Evolutionary conservation across 2,797 vertebrate genomes (phyloP).

Genomic region (Pempheris klunzingeri): DNA sequence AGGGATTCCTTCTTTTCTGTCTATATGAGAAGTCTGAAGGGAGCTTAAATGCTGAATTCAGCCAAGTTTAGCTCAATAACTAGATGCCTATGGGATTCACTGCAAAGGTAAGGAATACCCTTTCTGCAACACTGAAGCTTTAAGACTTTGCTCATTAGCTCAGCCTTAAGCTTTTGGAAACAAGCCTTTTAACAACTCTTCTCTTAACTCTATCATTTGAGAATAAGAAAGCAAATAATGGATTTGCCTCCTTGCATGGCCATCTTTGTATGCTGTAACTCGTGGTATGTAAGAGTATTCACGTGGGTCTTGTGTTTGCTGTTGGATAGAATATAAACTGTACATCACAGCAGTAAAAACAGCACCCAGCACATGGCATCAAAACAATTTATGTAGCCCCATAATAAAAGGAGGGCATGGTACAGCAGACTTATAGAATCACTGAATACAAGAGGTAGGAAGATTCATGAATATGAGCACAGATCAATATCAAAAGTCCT

Average conservation of each 20-base stretch:
- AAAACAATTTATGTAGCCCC: constrained; percentile 11
- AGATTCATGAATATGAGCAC: constrained; percentile 40
- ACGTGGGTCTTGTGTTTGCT: constrained; percentile 1
- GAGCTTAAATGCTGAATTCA: constrained; percentile 11
- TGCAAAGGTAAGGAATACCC: constrained; percentile 22
- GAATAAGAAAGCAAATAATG: constrained; percentile 5
- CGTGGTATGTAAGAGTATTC: background rate
- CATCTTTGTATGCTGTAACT: background rate
- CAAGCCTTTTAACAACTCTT: background rate
- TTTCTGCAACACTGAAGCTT: background rate
- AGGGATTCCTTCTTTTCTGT: constrained; percentile 4
- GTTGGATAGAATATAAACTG: background rate
- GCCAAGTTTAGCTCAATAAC: constrained; percentile 6
- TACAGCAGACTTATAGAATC: constrained; percentile 11
- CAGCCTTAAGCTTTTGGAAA: background rate
- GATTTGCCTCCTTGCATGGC: background rate
- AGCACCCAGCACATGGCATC: background rate
- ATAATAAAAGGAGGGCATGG: constrained; percentile 8
- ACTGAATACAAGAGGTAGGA: background rate
- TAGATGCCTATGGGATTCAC: constrained; percentile 11
- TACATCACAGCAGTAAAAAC: constrained; percentile 18
- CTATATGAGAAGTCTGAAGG: background rate
- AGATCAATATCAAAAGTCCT: constrained; percentile 56
- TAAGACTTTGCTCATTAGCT: constrained; percentile 19
- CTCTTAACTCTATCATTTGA: background rate